Conservation (phyloP, 2,797 vertebrate genomes). For the Rhabdophis nuchalis region DNA sequence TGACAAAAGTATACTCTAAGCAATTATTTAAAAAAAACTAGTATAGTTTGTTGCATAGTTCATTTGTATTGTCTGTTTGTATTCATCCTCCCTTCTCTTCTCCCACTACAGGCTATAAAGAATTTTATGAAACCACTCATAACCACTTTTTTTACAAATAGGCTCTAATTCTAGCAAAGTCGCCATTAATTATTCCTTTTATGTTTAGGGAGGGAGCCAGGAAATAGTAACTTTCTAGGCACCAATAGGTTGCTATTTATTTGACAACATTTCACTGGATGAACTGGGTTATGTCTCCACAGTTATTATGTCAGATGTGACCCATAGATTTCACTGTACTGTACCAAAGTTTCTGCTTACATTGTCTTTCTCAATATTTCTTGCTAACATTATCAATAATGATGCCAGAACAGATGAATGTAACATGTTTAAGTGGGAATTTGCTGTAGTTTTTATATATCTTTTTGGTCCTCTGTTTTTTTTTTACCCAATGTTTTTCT, state of each 20-base stretch:
- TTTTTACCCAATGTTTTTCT: not conserved
- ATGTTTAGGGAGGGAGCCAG: not conserved
- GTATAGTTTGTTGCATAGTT: constrained; percentile 44
- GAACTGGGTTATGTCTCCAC: not conserved
- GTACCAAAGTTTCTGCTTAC: not conserved
- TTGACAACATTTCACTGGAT: not conserved
- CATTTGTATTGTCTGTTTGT: constrained; percentile 46
- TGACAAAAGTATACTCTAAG: constrained; percentile 47
- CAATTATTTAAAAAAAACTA: constrained; percentile 34
- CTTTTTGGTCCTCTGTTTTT: not conserved
- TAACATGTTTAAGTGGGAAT: not conserved
- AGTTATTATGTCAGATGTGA: not conserved
- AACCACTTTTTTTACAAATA: not conserved
- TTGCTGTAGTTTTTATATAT: not conserved
- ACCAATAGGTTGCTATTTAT: not conserved
- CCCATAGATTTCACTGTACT: not conserved
- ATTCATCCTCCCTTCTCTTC: not conserved
- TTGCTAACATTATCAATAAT: not conserved
- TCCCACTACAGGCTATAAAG: not conserved
- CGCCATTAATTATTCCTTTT: not conserved
- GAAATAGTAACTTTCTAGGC: not conserved
- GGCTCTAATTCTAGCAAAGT: not conserved
- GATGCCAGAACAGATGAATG: not conserved
- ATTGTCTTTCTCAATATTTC: not conserved
- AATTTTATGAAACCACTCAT: not conserved